phyloP scores from a whole-genome alignment of 53 echinoderm and acorn worm genomes.

The Astropecten irregularis region DNA sequence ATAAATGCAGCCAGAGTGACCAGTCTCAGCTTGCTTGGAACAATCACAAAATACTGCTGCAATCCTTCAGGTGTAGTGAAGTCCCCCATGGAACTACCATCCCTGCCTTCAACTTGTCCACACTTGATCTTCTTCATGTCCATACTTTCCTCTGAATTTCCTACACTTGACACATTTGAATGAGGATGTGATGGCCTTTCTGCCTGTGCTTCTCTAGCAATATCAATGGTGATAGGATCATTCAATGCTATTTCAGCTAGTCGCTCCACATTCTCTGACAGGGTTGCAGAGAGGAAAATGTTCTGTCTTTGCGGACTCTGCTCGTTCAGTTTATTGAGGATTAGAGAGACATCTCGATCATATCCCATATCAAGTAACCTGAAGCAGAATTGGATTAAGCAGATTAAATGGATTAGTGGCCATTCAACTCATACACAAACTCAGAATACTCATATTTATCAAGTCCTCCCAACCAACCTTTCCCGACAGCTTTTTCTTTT shows the following conservation, averaged over 20 bases:
- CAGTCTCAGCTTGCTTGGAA: constrained; percentile 90
- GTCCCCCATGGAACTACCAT: not conserved
- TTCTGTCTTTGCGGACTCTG: constrained; percentile 69
- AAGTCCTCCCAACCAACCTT: no score
- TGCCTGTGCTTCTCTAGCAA: constrained; percentile 53
- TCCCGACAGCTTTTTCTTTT: no score
- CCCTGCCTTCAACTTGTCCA: no score
- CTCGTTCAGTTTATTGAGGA: constrained; percentile 87
- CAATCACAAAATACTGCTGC: constrained; percentile 87
- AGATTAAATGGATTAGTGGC: no score
- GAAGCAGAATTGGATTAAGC: no score
- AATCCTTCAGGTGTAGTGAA: constrained; percentile 85
- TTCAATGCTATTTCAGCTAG: constrained; percentile 84
- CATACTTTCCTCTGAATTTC: not conserved
- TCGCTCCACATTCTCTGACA: constrained; percentile 85
- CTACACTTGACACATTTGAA: not conserved
- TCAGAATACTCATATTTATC: no score
- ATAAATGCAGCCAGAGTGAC: constrained; percentile 86
- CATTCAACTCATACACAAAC: not conserved
- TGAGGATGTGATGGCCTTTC: not conserved
- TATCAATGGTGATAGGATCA: constrained; percentile 80
- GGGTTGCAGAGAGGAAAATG: constrained; percentile 86
- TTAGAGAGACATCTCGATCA: constrained; percentile 83
- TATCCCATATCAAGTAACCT: constrained; percentile 98
- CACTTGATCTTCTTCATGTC: not conserved